These are phyloP conservation scores for Scartelaos histophorus DNA, from an alignment of 2,113 vertebrate genomes.

Conservation along the genomic window DNA sequence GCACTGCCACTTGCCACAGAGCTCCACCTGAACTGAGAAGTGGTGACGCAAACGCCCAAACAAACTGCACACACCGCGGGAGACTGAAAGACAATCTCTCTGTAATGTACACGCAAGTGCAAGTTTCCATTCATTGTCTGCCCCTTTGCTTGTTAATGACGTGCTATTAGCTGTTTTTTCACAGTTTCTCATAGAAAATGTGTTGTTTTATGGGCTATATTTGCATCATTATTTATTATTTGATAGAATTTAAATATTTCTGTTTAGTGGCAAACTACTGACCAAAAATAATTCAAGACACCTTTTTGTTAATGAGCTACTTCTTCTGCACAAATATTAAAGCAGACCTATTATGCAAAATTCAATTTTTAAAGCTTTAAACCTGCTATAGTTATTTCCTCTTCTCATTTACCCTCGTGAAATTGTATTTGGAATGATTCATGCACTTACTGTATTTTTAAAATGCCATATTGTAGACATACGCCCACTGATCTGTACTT, in stretches of 20 bases:
- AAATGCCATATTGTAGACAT: no score
- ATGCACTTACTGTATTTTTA: no score
- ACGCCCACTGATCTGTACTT: no score
- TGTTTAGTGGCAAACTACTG: conserved; percentile 6
- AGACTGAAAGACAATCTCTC: conserved; percentile 26
- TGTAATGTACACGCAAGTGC: neutral
- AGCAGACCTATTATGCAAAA: neutral
- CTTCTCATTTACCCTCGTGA: no score
- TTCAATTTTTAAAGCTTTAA: no score
- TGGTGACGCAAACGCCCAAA: conserved; percentile 9
- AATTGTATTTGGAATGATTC: no score
- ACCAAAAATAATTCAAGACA: conserved; percentile 7
- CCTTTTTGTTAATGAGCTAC: neutral
- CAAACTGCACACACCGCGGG: conserved; percentile 3
- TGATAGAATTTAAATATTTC: neutral
- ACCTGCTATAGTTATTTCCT: no score
- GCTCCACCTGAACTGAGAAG: neutral
- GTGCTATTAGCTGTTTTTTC: neutral
- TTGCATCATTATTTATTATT: neutral
- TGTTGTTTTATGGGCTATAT: neutral
- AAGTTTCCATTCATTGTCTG: conserved; percentile 7
- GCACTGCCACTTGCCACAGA: conserved; percentile 2
- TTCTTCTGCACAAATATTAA: conserved; percentile 7
- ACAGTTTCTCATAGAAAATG: neutral
- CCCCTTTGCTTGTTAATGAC: neutral